Evolutionary conservation across 2,797 vertebrate species (phyloP).

Genomic region (Onychomys arenicola): DNA sequence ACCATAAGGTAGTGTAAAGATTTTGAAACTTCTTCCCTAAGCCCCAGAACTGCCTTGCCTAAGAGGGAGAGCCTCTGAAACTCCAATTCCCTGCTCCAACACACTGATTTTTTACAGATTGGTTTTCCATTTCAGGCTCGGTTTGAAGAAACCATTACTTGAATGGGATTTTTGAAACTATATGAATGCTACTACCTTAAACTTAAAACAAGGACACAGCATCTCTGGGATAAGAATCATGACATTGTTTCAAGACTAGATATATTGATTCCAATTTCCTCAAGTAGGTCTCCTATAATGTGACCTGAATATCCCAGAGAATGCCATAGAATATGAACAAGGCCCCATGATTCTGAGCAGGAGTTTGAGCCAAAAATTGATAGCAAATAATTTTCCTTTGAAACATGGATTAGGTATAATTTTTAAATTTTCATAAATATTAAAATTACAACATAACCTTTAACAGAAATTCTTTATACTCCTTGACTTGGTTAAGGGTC

Average conservation of each 20-base stretch:
- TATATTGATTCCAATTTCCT: neutral
- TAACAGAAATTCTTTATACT: neutral
- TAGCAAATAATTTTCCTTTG: constrained; percentile 47
- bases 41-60: neutral
- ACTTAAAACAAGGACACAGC: neutral
- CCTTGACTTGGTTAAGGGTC: neutral
- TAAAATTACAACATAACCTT: constrained; percentile 16
- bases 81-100: neutral
- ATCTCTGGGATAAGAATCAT: constrained; percentile 7
- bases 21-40: constrained; percentile 20
- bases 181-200: constrained; percentile 12
- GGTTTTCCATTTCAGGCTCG: neutral
- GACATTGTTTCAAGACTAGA: neutral
- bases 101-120: constrained; percentile 11
- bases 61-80: neutral
- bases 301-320: neutral
- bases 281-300: neutral
- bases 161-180: neutral
- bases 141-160: constrained; percentile 42
- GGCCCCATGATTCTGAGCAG: neutral
- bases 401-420: constrained; percentile 15
- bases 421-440: constrained; percentile 12
- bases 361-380: neutral
- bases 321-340: neutral
- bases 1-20: neutral